phyloP scores from a whole-genome alignment of 2,888 invertebrate species.

The Neoscelio sp. region DNA sequence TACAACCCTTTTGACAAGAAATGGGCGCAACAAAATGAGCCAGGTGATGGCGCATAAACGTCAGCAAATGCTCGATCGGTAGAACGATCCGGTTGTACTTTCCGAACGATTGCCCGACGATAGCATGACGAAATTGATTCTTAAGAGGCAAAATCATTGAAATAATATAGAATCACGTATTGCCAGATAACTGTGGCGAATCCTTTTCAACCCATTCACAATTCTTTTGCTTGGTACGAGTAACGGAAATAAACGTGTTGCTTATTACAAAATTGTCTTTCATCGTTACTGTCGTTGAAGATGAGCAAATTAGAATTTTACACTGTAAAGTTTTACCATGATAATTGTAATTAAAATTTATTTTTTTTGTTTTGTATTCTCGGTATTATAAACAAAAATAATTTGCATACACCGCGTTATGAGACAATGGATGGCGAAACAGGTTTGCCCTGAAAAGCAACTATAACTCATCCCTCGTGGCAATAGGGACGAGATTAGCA shows the following conservation, averaged over 20 bases:
- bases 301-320: no score
- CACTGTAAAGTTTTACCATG: no score
- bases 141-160: conserved; percentile 37
- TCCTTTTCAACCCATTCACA: no score
- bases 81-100: conserved; percentile 69
- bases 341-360: no score
- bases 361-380: no score
- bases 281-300: no score
- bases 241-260: no score
- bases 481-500: conserved; percentile 78
- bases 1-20: conserved; percentile 73
- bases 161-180: conserved; percentile 46
- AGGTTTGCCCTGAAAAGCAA: conserved; percentile 66
- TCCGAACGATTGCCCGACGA: conserved; percentile 72
- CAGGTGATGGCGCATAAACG: conserved; percentile 73
- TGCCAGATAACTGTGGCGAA: conserved; percentile 25
- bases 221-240: no score
- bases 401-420: conserved; percentile 30
- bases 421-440: conserved; percentile 65
- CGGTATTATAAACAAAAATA: conserved; percentile 11
- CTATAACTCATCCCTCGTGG: conserved; percentile 73
- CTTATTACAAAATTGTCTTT: no score
- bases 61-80: conserved; percentile 61
- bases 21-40: conserved; percentile 72
- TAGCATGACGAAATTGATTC: conserved; percentile 69